phyloP scores from a whole-genome alignment of 2,113 vertebrate species.

The Bubo blakistoni region DNA sequence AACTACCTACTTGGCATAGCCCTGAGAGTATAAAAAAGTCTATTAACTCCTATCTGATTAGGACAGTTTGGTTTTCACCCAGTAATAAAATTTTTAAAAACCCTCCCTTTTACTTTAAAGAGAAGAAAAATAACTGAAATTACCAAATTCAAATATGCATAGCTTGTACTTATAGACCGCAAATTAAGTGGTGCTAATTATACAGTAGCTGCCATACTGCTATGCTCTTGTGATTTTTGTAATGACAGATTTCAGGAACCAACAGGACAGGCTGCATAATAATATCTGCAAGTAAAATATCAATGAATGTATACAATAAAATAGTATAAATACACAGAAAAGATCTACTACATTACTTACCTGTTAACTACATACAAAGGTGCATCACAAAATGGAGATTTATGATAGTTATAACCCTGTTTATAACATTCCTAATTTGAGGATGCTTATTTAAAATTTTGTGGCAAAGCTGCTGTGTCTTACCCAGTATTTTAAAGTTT shows the following conservation, averaged over 20 bases:
- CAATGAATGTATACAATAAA: background rate
- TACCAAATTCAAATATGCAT: background rate
- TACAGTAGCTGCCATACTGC: background rate
- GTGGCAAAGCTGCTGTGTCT: background rate
- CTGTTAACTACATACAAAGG: background rate
- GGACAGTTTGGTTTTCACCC: background rate
- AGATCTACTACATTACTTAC: background rate
- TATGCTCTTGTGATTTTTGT: background rate
- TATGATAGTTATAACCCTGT: background rate
- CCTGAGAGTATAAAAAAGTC: background rate
- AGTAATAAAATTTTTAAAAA: background rate
- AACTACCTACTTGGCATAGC: background rate
- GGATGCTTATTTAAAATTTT: background rate
- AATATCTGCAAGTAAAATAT: background rate
- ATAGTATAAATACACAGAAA: background rate
- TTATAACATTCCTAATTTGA: background rate
- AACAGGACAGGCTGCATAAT: background rate
- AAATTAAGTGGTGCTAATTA: slow-evolving; percentile 33
- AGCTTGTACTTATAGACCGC: background rate
- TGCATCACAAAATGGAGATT: background rate
- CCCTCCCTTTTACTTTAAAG: background rate
- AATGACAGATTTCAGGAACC: slow-evolving; percentile 36
- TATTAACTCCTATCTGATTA: background rate
- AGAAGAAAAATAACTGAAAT: background rate
- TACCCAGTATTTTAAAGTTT: background rate